Conservation (phyloP, 2,888 invertebrate species). For the Pasiphila rectangulata region DNA sequence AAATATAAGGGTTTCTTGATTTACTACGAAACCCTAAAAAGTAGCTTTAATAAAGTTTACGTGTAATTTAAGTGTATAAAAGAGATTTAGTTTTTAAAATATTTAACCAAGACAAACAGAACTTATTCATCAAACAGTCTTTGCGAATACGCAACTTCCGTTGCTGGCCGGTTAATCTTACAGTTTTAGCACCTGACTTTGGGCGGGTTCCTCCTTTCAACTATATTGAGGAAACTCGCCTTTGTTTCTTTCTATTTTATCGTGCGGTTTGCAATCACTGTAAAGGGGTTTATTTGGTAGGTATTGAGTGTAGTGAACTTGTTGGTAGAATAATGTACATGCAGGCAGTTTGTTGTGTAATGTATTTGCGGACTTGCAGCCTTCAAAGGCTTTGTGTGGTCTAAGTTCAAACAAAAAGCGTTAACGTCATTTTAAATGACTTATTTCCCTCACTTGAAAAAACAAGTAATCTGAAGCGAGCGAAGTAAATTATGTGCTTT, state of each 20-base stretch:
- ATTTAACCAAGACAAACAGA: background rate
- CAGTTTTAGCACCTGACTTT: slow-evolving; percentile 53
- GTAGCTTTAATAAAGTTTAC: no score
- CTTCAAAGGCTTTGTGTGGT: background rate
- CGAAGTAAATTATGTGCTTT: no score
- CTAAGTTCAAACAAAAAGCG: background rate
- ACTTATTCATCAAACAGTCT: background rate
- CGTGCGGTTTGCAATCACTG: slow-evolving; percentile 18
- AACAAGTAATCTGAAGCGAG: no score
- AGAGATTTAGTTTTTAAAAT: no score
- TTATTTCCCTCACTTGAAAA: no score
- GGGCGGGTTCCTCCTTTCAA: slow-evolving; percentile 38
- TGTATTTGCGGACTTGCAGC: background rate
- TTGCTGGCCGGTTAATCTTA: slow-evolving; percentile 44
- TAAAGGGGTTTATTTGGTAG: slow-evolving; percentile 17
- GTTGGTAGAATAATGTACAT: slow-evolving; percentile 6
- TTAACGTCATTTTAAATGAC: background rate
- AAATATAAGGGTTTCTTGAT: no score
- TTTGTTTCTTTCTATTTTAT: slow-evolving; percentile 26
- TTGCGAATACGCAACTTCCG: slow-evolving; percentile 29
- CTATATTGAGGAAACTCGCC: slow-evolving; percentile 39
- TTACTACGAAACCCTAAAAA: no score
- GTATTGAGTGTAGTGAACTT: slow-evolving; percentile 14
- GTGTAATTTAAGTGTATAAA: no score
- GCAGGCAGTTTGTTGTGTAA: background rate